Evolutionary conservation across 2,113 vertebrate species (phyloP).

Genomic region (Centropus bengalensis): DNA sequence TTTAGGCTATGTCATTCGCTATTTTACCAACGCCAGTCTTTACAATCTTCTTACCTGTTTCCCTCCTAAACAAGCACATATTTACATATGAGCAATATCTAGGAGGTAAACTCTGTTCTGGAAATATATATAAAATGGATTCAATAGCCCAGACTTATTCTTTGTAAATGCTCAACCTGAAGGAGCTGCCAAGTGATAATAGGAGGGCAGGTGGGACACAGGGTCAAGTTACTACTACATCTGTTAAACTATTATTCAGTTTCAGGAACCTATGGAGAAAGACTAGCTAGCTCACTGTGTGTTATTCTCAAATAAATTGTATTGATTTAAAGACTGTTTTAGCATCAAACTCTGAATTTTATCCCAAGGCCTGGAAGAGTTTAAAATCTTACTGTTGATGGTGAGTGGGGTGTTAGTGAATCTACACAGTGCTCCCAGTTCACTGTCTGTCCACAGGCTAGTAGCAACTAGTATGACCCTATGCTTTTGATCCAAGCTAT

Average conservation of each 20-base stretch:
- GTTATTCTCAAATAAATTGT: neutral
- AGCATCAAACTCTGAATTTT: neutral
- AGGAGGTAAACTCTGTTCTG: neutral
- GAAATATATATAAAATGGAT: neutral
- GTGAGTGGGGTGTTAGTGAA: neutral
- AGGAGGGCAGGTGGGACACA: neutral
- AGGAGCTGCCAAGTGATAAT: neutral
- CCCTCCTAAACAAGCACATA: rapidly evolving
- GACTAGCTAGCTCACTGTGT: neutral
- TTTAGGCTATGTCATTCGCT: neutral
- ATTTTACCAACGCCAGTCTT: neutral
- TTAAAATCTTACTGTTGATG: neutral
- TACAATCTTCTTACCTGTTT: neutral
- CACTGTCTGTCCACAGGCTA: neutral
- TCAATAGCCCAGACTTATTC: neutral
- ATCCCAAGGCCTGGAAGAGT: neutral
- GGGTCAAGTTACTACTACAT: neutral
- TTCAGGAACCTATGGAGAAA: neutral
- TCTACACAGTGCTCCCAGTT: neutral
- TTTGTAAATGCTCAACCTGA: neutral
- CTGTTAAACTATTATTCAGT: neutral
- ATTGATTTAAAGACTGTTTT: neutral
- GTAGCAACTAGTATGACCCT: neutral
- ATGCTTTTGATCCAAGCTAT: neutral
- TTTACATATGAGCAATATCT: neutral